Base-by-base conservation (phyloP, 35 echinoderm and acorn worm species). In the Amphiura filiformis region DNA sequence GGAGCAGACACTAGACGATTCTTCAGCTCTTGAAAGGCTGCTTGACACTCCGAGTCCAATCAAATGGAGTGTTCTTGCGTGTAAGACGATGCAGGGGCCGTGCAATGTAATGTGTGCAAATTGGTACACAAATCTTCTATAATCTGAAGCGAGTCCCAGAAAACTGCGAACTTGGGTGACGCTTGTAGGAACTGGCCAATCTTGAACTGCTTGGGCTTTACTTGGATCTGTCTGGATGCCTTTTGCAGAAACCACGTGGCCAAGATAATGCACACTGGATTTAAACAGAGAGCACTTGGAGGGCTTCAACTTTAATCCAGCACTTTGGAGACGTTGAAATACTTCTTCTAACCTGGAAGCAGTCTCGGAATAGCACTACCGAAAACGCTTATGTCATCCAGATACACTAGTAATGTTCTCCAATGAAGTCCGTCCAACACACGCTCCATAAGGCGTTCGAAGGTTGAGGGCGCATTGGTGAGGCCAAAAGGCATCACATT, bases 11-110 rank as follows among this genome's bases (percentile, higher is more conserved):
- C 12, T 0, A 94, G 42, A 13, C 20, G 20, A 13, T 1, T 31
- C 56, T 94, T 90, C 22, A 91, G 83, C 30, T 32, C 47, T 32
- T 85, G 49, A 47, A 94, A 94, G 34, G 85, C 75, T 26, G 20
- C 18, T 7, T 83, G 65, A 34, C 89, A 90, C 26, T 94, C 88
- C n/a, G 18, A 44, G 37, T 30, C 93, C 88, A 94, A 0, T 26
- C 20, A 76, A 94, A 90, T 13, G 32, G 22, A 35, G 26, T 36
- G 9, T 13, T 34, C 42, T 91, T 91, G 39, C 86, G 83, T 23
- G 84, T 91, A 5, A 86, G 37, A 17, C 76, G 65, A 81, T 80
- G 56, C 1, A 93, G 41, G 26, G 91, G 91, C 20, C 37, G n/a
- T 1, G 90, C 90, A 26, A 92, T n/a, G n/a, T n/a, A n/a, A n/a